Conservation (phyloP, 2,113 vertebrate species). For the Charadrius vociferus region DNA sequence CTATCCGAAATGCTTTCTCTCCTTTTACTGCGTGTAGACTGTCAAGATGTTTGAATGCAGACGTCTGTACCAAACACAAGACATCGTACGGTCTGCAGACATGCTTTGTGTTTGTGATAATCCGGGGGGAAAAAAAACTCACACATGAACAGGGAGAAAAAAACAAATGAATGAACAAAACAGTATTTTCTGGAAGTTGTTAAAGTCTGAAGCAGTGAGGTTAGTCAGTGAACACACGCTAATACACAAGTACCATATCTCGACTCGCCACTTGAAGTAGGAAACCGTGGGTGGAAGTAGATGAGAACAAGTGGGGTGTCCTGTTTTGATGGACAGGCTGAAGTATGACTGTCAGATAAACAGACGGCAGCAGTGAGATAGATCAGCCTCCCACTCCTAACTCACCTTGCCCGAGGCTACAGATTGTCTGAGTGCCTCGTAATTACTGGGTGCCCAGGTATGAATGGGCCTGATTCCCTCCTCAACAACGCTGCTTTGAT, state of each 20-base stretch:
- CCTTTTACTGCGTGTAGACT: neutral
- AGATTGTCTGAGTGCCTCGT: neutral
- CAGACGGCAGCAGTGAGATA: neutral
- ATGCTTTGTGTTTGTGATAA: neutral
- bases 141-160: rapidly evolving
- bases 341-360: neutral
- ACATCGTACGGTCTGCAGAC: neutral
- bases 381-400: neutral
- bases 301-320: neutral
- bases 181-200: neutral
- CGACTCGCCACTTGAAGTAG: neutral
- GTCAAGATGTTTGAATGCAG: neutral
- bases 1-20: neutral
- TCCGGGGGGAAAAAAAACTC: too few species aligned
- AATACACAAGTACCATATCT: neutral
- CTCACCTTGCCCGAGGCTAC: neutral
- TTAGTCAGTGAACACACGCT: neutral
- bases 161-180: neutral
- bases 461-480: neutral
- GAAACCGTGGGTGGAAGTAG: neutral
- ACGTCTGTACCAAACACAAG: neutral
- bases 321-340: neutral
- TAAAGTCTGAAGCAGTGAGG: neutral
- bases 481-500: neutral
- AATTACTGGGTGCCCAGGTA: neutral